Evolutionary conservation across 2,888 invertebrate genomes (phyloP).

Genomic region (Sipunculus nudus): DNA sequence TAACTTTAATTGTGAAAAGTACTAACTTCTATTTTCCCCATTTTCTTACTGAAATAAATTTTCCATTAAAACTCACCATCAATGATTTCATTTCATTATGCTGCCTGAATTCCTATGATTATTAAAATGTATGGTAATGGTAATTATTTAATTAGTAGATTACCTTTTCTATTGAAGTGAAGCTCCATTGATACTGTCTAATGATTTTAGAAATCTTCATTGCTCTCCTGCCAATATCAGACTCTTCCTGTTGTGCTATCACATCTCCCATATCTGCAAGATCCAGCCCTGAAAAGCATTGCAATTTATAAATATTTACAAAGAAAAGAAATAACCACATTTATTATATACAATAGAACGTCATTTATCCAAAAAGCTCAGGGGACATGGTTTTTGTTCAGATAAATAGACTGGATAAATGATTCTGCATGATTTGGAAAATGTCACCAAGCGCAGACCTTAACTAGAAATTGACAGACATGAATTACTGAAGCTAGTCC

Average conservation of each 20-base stretch:
- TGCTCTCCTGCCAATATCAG: slow-evolving; percentile 83
- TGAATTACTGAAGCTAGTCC: too few relatives aligned
- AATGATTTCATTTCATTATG: too few relatives aligned
- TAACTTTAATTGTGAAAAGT: too few relatives aligned
- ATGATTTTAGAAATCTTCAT: slow-evolving; percentile 75
- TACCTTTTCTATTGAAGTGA: slow-evolving; percentile 81
- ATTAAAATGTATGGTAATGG: too few relatives aligned
- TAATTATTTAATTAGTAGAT: not conserved
- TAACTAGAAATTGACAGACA: too few relatives aligned
- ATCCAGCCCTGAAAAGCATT: slow-evolving; percentile 72
- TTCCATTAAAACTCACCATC: too few relatives aligned
- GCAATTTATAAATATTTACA: not conserved
- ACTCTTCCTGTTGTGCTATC: slow-evolving; percentile 72
- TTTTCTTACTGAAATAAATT: too few relatives aligned
- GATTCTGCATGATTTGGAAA: not conserved
- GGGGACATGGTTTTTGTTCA: not conserved
- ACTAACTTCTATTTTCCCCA: too few relatives aligned
- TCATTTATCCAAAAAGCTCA: not conserved
- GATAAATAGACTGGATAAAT: not conserved
- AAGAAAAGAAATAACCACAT: not conserved
- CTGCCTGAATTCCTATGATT: too few relatives aligned
- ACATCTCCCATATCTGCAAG: slow-evolving; percentile 74
- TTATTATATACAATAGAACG: not conserved
- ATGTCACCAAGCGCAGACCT: too few relatives aligned
- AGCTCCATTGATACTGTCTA: slow-evolving; percentile 78